Conservation (phyloP, 1,140 invertebrate genomes). For the Papilio glaucus region DNA sequence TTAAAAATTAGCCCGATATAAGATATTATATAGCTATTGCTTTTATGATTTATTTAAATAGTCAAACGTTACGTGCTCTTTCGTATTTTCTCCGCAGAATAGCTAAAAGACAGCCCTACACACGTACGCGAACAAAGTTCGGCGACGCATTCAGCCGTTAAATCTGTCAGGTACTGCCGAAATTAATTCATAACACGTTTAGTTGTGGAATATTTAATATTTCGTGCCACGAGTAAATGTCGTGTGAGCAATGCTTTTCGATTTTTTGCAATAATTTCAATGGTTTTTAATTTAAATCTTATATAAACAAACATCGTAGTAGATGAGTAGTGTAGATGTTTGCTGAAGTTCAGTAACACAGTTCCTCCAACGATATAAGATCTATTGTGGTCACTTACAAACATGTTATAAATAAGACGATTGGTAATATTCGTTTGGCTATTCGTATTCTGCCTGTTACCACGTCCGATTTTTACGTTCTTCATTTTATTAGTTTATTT, state of each 20-base stretch:
- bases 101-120: slow-evolving; percentile 20
- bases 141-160: slow-evolving; percentile 23
- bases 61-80: background rate
- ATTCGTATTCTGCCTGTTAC: too few species aligned
- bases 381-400: too few species aligned
- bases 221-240: slow-evolving; percentile 17
- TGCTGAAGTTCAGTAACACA: too few species aligned
- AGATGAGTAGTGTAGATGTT: too few species aligned
- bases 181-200: slow-evolving; percentile 38
- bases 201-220: slow-evolving; percentile 37
- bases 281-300: too few species aligned
- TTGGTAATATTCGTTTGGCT: too few species aligned
- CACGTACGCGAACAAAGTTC: slow-evolving; percentile 20
- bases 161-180: slow-evolving; percentile 34
- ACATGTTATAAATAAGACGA: too few species aligned
- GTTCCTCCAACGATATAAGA: too few species aligned
- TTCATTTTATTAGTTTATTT: too few species aligned
- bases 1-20: too few species aligned
- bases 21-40: background rate
- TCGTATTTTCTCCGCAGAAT: background rate
- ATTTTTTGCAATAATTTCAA: background rate
- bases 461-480: too few species aligned
- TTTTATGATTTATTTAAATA: background rate
- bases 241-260: background rate
- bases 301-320: too few species aligned